phyloP scores from a whole-genome alignment of 2,888 invertebrate species.

The Baronia brevicornis region DNA sequence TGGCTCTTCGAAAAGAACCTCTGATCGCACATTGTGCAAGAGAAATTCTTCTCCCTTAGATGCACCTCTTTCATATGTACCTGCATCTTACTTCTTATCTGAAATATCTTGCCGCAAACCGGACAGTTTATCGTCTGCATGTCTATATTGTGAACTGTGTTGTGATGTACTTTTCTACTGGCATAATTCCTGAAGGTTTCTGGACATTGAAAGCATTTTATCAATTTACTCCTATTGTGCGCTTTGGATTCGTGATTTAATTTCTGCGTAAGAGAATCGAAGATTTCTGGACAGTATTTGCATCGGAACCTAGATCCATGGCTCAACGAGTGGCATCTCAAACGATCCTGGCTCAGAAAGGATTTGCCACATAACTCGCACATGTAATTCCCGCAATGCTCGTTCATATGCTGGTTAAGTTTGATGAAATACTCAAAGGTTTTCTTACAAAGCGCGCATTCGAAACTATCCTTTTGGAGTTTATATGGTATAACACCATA shows the following conservation, averaged over 20 bases:
- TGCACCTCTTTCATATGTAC: slow-evolving; percentile 61
- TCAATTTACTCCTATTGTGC: slow-evolving; percentile 38
- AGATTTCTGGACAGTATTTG: slow-evolving; percentile 38
- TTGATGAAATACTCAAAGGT: slow-evolving; percentile 56
- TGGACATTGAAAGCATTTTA: slow-evolving; percentile 48
- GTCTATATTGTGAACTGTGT: slow-evolving; percentile 34
- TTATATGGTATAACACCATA: slow-evolving; percentile 54
- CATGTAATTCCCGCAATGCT: slow-evolving; percentile 50
- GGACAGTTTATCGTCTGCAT: slow-evolving; percentile 43
- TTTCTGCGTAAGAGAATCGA: slow-evolving; percentile 42
- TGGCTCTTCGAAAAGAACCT: slow-evolving; percentile 68
- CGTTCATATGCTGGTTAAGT: slow-evolving; percentile 64
- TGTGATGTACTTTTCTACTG: slow-evolving; percentile 46
- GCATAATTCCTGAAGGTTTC: slow-evolving; percentile 48
- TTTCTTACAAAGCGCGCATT: slow-evolving; percentile 49
- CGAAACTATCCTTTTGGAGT: slow-evolving; percentile 31
- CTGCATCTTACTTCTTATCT: slow-evolving; percentile 49
- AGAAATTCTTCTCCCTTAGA: slow-evolving; percentile 54
- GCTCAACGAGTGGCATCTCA: slow-evolving; percentile 43
- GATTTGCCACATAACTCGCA: slow-evolving; percentile 62
- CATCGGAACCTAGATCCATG: slow-evolving; percentile 51
- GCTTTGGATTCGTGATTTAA: slow-evolving; percentile 40
- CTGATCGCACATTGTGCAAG: slow-evolving; percentile 64
- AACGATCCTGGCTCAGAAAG: slow-evolving; percentile 48
- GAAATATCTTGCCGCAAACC: slow-evolving; percentile 46